phyloP scores from a whole-genome alignment of 1,140 invertebrate genomes.

The Diprion similis region DNA sequence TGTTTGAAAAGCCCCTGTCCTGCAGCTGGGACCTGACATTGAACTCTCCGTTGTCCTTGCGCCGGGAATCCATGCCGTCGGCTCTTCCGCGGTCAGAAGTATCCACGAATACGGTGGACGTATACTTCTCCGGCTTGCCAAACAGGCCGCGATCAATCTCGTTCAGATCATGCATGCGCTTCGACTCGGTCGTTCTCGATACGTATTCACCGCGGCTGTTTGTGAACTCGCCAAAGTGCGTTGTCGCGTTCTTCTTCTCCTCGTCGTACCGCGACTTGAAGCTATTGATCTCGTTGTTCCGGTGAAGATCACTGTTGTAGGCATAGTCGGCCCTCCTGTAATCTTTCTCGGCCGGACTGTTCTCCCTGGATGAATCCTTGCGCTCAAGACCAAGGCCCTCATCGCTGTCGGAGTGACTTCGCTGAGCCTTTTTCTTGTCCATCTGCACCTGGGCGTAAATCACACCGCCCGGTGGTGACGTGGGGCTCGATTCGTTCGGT shows the following conservation, averaged over 20 bases:
- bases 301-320: slow-evolving; percentile 44
- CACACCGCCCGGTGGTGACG: slow-evolving; percentile 53
- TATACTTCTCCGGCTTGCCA: slow-evolving; percentile 53
- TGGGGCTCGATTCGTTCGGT: slow-evolving; percentile 56
- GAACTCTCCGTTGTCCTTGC: slow-evolving; percentile 56
- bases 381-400: slow-evolving; percentile 76
- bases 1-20: slow-evolving; percentile 44
- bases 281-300: slow-evolving; percentile 54
- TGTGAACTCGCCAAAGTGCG: slow-evolving; percentile 39
- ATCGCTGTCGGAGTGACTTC: slow-evolving; percentile 73
- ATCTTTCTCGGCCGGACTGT: slow-evolving; percentile 57
- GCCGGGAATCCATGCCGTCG: slow-evolving; percentile 71
- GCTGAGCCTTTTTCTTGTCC: slow-evolving; percentile 63
- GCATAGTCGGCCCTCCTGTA: slow-evolving; percentile 48
- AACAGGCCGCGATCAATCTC: slow-evolving; percentile 44
- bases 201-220: slow-evolving; percentile 35
- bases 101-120: slow-evolving; percentile 60
- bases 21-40: slow-evolving; percentile 26
- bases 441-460: slow-evolving; percentile 80
- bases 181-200: slow-evolving; percentile 30
- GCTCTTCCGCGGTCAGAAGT: slow-evolving; percentile 66
- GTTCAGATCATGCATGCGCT: slow-evolving; percentile 45
- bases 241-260: slow-evolving; percentile 28
- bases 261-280: slow-evolving; percentile 49
- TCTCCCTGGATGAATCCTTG: slow-evolving; percentile 57